Conservation (phyloP, 2,113 vertebrate genomes). For the Lamprologus callipterus region DNA sequence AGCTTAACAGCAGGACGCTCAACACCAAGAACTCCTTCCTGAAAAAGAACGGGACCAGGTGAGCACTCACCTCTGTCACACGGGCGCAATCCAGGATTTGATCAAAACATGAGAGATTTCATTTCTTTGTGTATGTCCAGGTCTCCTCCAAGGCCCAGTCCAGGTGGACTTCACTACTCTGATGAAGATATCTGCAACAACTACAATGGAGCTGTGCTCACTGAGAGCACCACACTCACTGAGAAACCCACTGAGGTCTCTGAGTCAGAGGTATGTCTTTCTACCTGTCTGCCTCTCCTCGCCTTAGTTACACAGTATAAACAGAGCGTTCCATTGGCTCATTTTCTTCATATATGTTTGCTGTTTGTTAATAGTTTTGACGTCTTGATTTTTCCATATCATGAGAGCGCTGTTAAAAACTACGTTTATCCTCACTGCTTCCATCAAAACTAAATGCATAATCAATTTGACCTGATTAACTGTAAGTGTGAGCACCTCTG, state of each 20-base stretch:
- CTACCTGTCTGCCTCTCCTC: background rate
- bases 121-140: slow-evolving; percentile 51
- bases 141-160: slow-evolving; percentile 92
- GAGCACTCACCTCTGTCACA: background rate
- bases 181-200: slow-evolving; percentile 93
- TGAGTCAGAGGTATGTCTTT: slow-evolving; percentile 81
- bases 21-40: slow-evolving; percentile 87
- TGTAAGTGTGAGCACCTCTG: background rate
- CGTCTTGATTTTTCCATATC: background rate
- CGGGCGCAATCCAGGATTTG: background rate
- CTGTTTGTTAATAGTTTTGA: background rate
- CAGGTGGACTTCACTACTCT: slow-evolving; percentile 88
- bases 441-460: background rate
- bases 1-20: slow-evolving; percentile 88
- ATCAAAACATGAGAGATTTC: background rate
- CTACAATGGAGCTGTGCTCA: slow-evolving; percentile 84
- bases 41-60: slow-evolving; percentile 94
- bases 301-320: background rate
- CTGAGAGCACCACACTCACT: slow-evolving; percentile 78
- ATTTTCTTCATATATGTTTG: background rate
- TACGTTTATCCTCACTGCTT: background rate
- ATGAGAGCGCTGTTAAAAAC: background rate
- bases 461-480: background rate
- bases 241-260: slow-evolving; percentile 87
- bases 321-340: background rate